Conservation (phyloP, 2,888 invertebrate genomes). For the Volucella bombylans region DNA sequence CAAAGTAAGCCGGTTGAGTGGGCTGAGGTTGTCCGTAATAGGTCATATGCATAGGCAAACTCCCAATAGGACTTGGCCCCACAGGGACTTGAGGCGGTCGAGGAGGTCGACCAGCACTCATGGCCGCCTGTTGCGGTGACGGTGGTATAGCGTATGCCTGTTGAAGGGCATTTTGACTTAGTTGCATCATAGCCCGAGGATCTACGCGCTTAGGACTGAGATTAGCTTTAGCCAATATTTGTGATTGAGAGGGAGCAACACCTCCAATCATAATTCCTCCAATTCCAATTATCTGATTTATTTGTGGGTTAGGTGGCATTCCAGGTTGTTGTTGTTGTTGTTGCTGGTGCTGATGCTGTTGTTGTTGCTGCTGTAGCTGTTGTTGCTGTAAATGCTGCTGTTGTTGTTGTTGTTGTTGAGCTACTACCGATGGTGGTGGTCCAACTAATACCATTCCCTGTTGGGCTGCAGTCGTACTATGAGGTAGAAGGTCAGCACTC, state of each 20-base stretch:
- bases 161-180: constrained; percentile 71
- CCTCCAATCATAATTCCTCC: constrained; percentile 67
- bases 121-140: constrained; percentile 77
- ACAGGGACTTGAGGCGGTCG: constrained; percentile 72
- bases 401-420: constrained; percentile 72
- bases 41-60: constrained; percentile 79
- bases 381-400: constrained; percentile 74
- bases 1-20: constrained; percentile 79
- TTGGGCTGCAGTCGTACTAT: constrained; percentile 75
- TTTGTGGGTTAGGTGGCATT: constrained; percentile 58
- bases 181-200: constrained; percentile 69
- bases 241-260: constrained; percentile 45
- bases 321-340: constrained; percentile 46
- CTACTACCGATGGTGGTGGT: constrained; percentile 70
- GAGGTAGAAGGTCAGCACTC: constrained; percentile 81
- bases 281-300: constrained; percentile 67
- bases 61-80: constrained; percentile 73
- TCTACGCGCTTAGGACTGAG: constrained; percentile 71
- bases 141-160: constrained; percentile 76
- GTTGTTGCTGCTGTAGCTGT: constrained; percentile 73
- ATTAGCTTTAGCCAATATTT: constrained; percentile 63
- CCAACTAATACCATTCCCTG: constrained; percentile 63
- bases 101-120: constrained; percentile 77
- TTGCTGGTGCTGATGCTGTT: constrained; percentile 1
- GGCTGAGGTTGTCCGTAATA: constrained; percentile 81